phyloP scores from a whole-genome alignment of 2,888 invertebrate genomes.

The Steinernema hermaphroditum region DNA sequence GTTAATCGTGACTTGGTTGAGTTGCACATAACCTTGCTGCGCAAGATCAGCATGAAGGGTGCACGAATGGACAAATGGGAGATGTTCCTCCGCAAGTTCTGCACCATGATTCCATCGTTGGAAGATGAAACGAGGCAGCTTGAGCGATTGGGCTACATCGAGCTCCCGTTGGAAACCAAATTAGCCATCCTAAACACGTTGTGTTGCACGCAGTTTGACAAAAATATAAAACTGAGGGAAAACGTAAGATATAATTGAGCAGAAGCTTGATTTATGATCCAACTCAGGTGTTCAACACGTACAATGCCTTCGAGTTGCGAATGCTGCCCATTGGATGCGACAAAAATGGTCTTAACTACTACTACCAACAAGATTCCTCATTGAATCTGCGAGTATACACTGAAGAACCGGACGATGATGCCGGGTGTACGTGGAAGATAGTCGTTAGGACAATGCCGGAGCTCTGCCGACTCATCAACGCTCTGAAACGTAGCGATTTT shows the following conservation, averaged over 20 bases:
- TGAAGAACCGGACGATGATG: conserved; percentile 85
- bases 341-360: conserved; percentile 86
- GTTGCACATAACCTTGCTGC: conserved; percentile 82
- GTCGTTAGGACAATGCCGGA: conserved; percentile 74
- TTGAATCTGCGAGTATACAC: conserved; percentile 88
- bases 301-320: conserved; percentile 80
- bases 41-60: conserved; percentile 73
- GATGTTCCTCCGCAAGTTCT: conserved; percentile 77
- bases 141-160: conserved; percentile 84
- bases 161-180: conserved; percentile 84
- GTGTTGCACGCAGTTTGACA: conserved; percentile 79
- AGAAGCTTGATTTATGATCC: background rate
- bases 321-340: conserved; percentile 88
- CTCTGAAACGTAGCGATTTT: conserved; percentile 44
- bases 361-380: conserved; percentile 80
- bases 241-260: conserved; percentile 43
- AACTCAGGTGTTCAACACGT: conserved; percentile 74
- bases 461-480: conserved; percentile 77
- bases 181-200: conserved; percentile 71
- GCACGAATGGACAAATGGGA: conserved; percentile 80
- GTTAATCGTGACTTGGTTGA: conserved; percentile 82
- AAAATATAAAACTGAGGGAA: conserved; percentile 87
- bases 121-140: conserved; percentile 40
- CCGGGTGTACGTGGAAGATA: conserved; percentile 63
- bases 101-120: conserved; percentile 38